Evolutionary conservation across 2,113 vertebrate genomes (phyloP).

Genomic region (Thamnaconus septentrionalis): DNA sequence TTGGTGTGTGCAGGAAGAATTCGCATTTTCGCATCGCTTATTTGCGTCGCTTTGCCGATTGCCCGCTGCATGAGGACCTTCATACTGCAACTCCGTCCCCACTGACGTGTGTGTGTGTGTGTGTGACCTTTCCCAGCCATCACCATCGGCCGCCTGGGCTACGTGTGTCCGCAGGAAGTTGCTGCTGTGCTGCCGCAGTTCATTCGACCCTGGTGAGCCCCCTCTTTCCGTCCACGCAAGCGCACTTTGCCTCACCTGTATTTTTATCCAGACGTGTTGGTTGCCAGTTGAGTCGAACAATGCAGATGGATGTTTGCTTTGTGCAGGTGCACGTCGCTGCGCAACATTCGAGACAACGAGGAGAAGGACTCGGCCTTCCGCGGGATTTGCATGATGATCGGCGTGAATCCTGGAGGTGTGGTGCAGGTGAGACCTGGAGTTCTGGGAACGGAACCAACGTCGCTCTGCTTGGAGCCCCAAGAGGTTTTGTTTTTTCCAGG

Average conservation of each 20-base stretch:
- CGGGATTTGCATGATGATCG: slow-evolving; percentile 95
- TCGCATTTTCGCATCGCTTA: too few species aligned
- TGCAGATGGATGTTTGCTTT: neutral
- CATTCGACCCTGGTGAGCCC: slow-evolving; percentile 89
- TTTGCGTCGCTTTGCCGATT: too few species aligned
- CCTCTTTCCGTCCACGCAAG: too few species aligned
- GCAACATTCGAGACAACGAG: slow-evolving; percentile 94
- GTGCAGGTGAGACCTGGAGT: slow-evolving; percentile 80
- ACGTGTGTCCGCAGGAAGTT: slow-evolving; percentile 94
- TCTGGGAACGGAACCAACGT: too few species aligned
- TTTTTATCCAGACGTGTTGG: too few species aligned
- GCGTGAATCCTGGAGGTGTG: slow-evolving; percentile 90
- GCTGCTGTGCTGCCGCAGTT: slow-evolving; percentile 94
- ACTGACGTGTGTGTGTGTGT: neutral
- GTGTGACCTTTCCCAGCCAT: slow-evolving; percentile 76
- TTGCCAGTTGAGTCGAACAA: too few species aligned
- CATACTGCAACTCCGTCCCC: neutral
- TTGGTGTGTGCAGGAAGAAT: too few species aligned
- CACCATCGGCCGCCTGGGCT: slow-evolving; percentile 91
- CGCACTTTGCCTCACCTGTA: too few species aligned
- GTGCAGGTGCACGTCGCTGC: slow-evolving; percentile 87
- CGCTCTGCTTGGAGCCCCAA: too few species aligned
- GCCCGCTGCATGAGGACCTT: too few species aligned
- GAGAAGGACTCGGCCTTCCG: slow-evolving; percentile 95
- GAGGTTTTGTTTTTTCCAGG: neutral